Evolutionary conservation across 2,113 vertebrate genomes (phyloP), one percentile per base, ranked within the genome.

Genomic region (Nipponia nippon): DNA sequence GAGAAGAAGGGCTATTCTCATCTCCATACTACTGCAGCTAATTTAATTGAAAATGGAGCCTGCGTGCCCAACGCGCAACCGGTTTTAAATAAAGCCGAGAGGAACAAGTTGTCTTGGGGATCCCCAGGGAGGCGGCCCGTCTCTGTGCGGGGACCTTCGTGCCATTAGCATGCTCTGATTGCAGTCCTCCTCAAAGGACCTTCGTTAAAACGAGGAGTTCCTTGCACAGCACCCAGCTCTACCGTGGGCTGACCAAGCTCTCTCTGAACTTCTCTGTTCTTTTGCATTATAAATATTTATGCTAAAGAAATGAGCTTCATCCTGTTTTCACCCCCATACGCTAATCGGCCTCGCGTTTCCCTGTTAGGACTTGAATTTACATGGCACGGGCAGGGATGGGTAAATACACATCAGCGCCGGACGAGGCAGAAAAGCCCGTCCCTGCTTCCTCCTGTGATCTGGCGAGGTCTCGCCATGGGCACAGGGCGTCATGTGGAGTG

Each of bases 231-330:
- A 65, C 66, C 52, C 75, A 32, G 65, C 78, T 55, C 63, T 36
- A 6, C 86, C 2, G 3, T 44, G 83, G 83, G 87, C 83, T 75
- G 89, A 78, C 78, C 47, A 34, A 77, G 81, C 91, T 52, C 62
- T 58, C 90, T 83, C 69, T 91, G 76, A 95, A 93, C 83, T 69
- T 80, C 87, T 91, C 73, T 91, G 73, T 91, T 94, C 91, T 91
- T 70, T 44, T 55, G 40, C 40, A 10, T 90, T 63, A 77, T 93
- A 90, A 96, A 95, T 95, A 93, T 92, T 95, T 79, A 89, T 67
- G 61, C 69, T 92, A 15, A 90, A 95, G 89, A 86, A 93, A 91
- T 59, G 56, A 95, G 73, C 83, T 71, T 66, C 69, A 29, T 88
- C 80, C 83, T 89, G 42, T 75, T 94, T 90, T 83, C 58, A 55